Base-by-base conservation (phyloP, 2,888 invertebrate species). In the Exephanes ischioxanthus region DNA sequence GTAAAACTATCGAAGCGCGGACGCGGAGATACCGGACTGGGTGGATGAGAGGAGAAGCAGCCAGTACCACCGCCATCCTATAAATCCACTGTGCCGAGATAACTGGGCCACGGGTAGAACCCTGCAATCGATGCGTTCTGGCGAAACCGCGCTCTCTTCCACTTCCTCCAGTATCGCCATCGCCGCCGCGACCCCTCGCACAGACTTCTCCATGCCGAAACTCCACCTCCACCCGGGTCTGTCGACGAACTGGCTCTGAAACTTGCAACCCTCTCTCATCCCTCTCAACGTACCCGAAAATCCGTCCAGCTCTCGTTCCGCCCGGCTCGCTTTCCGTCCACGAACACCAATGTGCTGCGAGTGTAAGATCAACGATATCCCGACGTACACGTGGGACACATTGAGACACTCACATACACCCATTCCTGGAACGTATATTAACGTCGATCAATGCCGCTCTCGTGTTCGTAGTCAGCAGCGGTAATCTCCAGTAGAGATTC, bases 61-160 rank as follows among this genome's bases (percentile, higher is more conserved):
- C 33, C 19, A 33, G 61, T 66, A 72, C 71, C 71, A 66, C 82
- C 45, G 66, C 66, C 51, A 66, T 79, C 76, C 77, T 80, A 83
- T 81, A 85, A 87, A 87, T 87, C 61, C 78, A 71, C 61, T 81
- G 83, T 80, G 80, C 72, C 80, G 85, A 88, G 86, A 87, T 89
- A 91, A 91, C 89, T 91, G 88, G 90, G 90, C 89, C 90, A 90
- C 87, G 86, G 45, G 85, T 88, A 88, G 86, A 91, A 73, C 78
- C 33, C 61, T 63, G 78, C 67, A 83, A 91, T 91, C 91, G 89
- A 91, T 91, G 91, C 89, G 91, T 89, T 91, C 89, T 87, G 87
- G 87, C 73, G 88, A 90, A 88, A 89, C 86, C 86, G 87, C 82
- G 83, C 85, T 87, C 85, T 85, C 86, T 83, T 88, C 89, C 85